Evolutionary conservation across 2,888 invertebrate species (phyloP).

Genomic region (Diaphora mendica): DNA sequence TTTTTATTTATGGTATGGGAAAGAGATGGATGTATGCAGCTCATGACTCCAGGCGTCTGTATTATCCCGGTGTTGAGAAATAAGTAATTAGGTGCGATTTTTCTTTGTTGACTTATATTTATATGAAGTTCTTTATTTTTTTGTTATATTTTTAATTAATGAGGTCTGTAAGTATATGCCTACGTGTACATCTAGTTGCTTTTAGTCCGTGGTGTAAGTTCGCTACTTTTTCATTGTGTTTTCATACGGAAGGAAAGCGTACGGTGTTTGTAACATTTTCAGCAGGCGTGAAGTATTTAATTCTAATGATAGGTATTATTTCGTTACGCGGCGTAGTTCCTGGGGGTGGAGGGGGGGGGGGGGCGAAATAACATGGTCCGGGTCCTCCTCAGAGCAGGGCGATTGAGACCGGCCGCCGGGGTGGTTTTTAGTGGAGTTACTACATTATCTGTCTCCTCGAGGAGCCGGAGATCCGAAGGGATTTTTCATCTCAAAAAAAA

Average conservation of each 20-base stretch:
- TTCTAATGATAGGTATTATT: not conserved
- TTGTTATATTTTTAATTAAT: constrained; percentile 55
- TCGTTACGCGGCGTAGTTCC: too few relatives aligned
- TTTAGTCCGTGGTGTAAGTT: not conserved
- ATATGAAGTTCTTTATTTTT: constrained; percentile 50
- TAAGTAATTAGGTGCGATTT: constrained; percentile 83
- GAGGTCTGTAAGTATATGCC: constrained; percentile 28
- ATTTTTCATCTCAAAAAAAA: too few relatives aligned
- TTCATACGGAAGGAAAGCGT: constrained; percentile 9
- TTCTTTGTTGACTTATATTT: constrained; percentile 58
- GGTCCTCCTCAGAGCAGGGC: too few relatives aligned
- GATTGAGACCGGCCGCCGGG: too few relatives aligned
- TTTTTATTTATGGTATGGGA: constrained; percentile 35
- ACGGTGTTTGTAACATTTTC: not conserved
- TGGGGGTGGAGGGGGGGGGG: too few relatives aligned
- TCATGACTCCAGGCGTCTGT: constrained; percentile 71
- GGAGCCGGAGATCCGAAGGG: too few relatives aligned
- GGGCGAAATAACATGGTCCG: too few relatives aligned
- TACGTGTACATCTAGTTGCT: constrained; percentile 9
- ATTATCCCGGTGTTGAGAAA: constrained; percentile 72
- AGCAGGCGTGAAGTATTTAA: constrained; percentile 1
- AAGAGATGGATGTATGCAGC: constrained; percentile 50
- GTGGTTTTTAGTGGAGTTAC: too few relatives aligned
- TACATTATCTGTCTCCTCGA: too few relatives aligned
- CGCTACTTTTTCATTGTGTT: constrained; percentile 5